Evolutionary conservation across 1,140 invertebrate genomes (phyloP), one percentile per base, ranked within the genome.

Genomic region (Bombus haemorrhoidalis): DNA sequence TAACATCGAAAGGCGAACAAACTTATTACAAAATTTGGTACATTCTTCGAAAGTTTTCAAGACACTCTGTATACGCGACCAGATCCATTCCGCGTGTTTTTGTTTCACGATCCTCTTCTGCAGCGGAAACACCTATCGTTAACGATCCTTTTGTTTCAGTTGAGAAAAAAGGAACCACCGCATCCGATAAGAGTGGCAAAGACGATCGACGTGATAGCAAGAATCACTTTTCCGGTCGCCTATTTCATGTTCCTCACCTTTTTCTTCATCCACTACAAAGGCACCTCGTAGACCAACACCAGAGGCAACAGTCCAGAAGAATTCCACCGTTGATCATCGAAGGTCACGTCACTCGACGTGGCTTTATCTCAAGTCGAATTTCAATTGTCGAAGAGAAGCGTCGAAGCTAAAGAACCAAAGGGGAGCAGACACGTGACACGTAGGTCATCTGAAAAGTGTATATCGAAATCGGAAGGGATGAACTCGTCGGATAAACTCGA

Each of bases 191-290:
- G 98, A 91, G 98, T 98, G 90, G 98, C 98, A 76, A 98, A 98
- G 96, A 98, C 98, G 78, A 99, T 99, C 93, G 98, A 99, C 96
- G 98, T 98, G 81, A 98, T 99, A 93, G 98, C 98, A 62, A 96
- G 98, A 93, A 98, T 98, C 92, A 98, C 98, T 83, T 99, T 99
- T 96, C 98, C 98, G 88, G 97, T 97, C 88, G 98, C 98, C 90
- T 99, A 98, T 94, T 97, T 98, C 93, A 97, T 98, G 92, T 99
- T 99, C 96, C 96, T 98, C 89, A 97, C 98, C 93, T 98, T 98
- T 96, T 99, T 98, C 96, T 98, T 99, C 96, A 97, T 98, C 91
- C 97, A 98, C 95, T 98, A 98, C 95, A 98, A 98, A 87, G 96
- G 96, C 91, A 95, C 94, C 88, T 95, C 95, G 86, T 95, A 95